A percentile compares a stretch with the other conserved stretches of the same genome.
Evolutionary conservation across 2,113 vertebrate genomes (phyloP).

Genomic region (Psilopogon haemacephalus): DNA sequence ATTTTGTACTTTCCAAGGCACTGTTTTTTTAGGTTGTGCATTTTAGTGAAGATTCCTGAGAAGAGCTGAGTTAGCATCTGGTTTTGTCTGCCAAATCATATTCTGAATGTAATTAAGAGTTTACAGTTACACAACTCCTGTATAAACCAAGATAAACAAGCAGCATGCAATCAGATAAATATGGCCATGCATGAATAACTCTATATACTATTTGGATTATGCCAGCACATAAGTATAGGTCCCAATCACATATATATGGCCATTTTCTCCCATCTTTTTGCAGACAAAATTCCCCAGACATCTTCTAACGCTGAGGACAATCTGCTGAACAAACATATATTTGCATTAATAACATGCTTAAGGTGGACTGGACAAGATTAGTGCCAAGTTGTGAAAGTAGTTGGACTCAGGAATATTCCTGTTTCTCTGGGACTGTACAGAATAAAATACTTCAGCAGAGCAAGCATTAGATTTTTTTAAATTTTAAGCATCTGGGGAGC

Average conservation of each 20-base stretch:
- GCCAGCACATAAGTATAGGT: background rate
- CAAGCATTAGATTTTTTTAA: background rate
- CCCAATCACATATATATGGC: background rate
- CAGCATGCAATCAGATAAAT: background rate
- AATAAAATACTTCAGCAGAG: background rate
- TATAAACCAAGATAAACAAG: conserved; percentile 16
- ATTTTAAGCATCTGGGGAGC: background rate
- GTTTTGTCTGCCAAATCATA: background rate
- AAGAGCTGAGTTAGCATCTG: background rate
- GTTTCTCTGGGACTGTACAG: background rate
- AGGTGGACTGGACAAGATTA: background rate
- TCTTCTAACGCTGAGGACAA: background rate
- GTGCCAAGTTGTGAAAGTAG: background rate
- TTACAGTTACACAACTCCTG: background rate
- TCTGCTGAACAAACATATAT: background rate
- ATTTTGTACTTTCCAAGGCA: background rate
- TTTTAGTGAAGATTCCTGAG: background rate
- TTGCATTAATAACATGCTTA: background rate
- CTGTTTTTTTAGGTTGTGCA: background rate
- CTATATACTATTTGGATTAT: background rate
- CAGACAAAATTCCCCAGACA: background rate
- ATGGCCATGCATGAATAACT: background rate
- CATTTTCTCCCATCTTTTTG: background rate
- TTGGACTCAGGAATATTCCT: background rate
- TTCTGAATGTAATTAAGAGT: conserved; percentile 34